Evolutionary conservation across 2,797 vertebrate genomes (phyloP).

Genomic region (Anas acuta): DNA sequence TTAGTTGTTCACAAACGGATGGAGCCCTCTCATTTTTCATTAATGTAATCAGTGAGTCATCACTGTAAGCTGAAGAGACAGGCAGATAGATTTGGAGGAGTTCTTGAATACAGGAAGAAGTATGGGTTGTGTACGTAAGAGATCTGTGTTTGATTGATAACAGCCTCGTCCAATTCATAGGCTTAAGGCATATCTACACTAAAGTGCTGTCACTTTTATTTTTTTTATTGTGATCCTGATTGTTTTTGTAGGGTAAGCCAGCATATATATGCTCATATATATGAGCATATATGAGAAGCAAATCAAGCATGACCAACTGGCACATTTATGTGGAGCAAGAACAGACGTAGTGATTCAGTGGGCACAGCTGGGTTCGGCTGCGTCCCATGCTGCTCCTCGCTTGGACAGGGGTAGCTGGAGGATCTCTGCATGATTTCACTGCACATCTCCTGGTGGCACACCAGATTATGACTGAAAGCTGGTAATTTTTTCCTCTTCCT

Average conservation of each 20-base stretch:
- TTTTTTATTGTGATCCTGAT: neutral
- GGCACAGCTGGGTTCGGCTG: neutral
- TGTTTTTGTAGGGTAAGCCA: neutral
- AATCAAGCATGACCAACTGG: neutral
- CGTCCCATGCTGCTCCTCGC: neutral
- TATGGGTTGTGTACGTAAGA: neutral
- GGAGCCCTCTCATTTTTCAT: neutral
- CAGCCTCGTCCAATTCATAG: neutral
- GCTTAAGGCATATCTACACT: neutral
- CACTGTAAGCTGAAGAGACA: neutral
- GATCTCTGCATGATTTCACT: neutral
- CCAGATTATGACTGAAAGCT: neutral
- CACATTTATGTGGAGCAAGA: neutral
- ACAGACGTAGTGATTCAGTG: neutral
- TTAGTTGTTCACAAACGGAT: neutral
- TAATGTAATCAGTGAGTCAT: neutral
- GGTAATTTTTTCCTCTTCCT: neutral
- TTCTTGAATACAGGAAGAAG: neutral
- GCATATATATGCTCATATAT: neutral
- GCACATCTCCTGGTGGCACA: neutral
- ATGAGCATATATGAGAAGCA: neutral
- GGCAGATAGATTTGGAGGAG: neutral
- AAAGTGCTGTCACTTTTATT: neutral
- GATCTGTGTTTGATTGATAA: conserved; percentile 25
- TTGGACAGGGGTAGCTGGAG: neutral